Evolutionary conservation across 2,888 invertebrate species (phyloP).

Genomic region (Ichneumon xanthorius): DNA sequence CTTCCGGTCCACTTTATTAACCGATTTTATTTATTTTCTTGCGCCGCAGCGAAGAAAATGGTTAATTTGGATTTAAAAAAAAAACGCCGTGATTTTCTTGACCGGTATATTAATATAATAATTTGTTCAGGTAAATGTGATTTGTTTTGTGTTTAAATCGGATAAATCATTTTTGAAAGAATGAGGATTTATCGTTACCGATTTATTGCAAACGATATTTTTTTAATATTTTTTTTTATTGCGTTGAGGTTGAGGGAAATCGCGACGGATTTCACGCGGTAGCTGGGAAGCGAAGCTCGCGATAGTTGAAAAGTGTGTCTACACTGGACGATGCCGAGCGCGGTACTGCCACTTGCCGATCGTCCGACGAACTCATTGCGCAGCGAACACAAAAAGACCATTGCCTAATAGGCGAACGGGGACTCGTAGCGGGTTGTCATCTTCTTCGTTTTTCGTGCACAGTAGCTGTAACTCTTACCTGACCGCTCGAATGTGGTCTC

Average conservation of each 20-base stretch:
- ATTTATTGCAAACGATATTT: slow-evolving; percentile 2
- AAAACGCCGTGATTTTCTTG: no score
- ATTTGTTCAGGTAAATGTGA: background rate
- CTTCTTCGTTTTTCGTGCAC: slow-evolving; percentile 17
- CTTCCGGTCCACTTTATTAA: background rate
- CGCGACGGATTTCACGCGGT: background rate
- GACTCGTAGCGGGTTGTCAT: slow-evolving; percentile 58
- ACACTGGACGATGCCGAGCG: slow-evolving; percentile 76
- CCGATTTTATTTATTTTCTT: background rate
- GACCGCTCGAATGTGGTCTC: slow-evolving; percentile 5
- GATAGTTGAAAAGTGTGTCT: slow-evolving; percentile 65
- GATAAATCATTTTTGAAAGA: background rate
- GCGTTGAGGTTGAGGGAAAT: background rate
- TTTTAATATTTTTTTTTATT: slow-evolving; percentile 7
- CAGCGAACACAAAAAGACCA: slow-evolving; percentile 69
- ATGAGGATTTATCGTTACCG: background rate
- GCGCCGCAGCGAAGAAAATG: no score
- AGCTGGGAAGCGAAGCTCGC: slow-evolving; percentile 10
- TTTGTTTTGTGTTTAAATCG: background rate
- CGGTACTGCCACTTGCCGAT: slow-evolving; percentile 76
- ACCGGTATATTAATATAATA: background rate
- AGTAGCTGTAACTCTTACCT: background rate
- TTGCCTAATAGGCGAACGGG: slow-evolving; percentile 74
- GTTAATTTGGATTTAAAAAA: background rate
- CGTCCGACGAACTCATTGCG: slow-evolving; percentile 62